phyloP scores from a whole-genome alignment of 2,797 vertebrate species.

The Vipera latastei region DNA sequence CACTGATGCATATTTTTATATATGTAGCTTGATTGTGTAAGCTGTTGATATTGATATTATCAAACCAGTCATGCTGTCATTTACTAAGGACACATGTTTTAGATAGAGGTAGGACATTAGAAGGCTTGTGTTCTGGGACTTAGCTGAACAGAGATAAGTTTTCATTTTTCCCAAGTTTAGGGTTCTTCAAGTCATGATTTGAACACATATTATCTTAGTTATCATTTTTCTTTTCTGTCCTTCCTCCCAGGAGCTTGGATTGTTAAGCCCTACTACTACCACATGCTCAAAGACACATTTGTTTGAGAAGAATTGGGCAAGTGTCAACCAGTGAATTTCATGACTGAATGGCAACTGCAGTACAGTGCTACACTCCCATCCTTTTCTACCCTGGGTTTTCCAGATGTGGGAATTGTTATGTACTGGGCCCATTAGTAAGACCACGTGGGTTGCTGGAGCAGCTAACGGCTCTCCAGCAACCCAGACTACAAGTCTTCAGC shows the following conservation, averaged over 20 bases:
- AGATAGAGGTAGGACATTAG: conserved; percentile 15
- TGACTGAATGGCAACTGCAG: not conserved
- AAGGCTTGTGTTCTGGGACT: conserved; percentile 4
- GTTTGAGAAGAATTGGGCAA: not conserved
- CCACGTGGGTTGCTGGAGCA: too few species aligned
- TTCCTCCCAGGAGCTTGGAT: not conserved
- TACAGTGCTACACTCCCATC: not conserved
- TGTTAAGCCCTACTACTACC: not conserved
- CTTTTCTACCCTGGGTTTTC: not conserved
- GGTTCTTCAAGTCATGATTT: not conserved
- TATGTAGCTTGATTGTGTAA: conserved; percentile 6
- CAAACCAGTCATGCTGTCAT: not conserved
- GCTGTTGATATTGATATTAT: conserved; percentile 7
- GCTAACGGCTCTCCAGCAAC: too few species aligned
- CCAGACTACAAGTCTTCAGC: too few species aligned
- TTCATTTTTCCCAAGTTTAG: not conserved
- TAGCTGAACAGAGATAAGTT: not conserved
- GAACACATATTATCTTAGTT: not conserved
- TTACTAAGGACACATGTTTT: not conserved
- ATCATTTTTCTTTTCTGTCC: not conserved
- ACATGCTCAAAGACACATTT: not conserved
- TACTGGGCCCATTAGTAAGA: too few species aligned
- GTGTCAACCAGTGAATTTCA: not conserved
- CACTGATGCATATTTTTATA: not conserved
- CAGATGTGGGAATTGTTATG: not conserved